These are phyloP conservation scores for Littorina saxatilis DNA, from an alignment of 1,140 invertebrate genomes.

Conservation along the genomic window DNA sequence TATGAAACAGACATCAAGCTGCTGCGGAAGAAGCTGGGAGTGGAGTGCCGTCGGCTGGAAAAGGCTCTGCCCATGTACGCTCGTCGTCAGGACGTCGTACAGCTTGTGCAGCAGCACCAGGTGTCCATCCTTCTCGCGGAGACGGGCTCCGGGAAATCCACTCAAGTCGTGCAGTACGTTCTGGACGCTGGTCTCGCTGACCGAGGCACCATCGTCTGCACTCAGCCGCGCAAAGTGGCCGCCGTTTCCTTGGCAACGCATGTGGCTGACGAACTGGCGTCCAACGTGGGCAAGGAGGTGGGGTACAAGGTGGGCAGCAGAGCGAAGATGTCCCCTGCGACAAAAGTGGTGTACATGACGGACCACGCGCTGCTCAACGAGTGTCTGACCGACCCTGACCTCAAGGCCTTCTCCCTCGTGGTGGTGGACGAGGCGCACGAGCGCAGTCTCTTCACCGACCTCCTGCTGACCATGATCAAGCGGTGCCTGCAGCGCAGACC, in stretches of 20 bases:
- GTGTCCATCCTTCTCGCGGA: conserved; percentile 91
- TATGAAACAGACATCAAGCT: conserved; percentile 43
- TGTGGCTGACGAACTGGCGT: conserved; percentile 67
- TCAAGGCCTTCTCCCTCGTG: conserved; percentile 84
- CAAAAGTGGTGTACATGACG: conserved; percentile 97
- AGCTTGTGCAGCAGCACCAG: conserved; percentile 56
- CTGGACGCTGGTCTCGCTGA: conserved; percentile 73
- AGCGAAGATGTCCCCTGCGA: conserved; percentile 80
- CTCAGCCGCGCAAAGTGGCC: conserved; percentile 74
- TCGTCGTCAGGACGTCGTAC: conserved; percentile 59
- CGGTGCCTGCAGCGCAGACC: conserved; percentile 62
- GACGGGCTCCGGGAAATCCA: conserved; percentile 92
- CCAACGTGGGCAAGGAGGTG: conserved; percentile 62
- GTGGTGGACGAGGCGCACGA: conserved; percentile 99
- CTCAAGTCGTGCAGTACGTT: conserved; percentile 71
- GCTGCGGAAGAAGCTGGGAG: conserved; percentile 51
- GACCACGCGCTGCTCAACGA: conserved; percentile 98
- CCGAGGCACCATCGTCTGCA: conserved; percentile 85
- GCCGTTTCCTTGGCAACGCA: conserved; percentile 67
- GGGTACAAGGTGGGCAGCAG: conserved; percentile 82
- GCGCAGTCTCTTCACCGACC: conserved; percentile 94
- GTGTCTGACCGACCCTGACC: conserved; percentile 84
- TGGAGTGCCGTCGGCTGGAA: conserved; percentile 60
- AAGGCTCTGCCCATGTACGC: conserved; percentile 69
- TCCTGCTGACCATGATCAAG: conserved; percentile 90